A percentile compares a stretch with the other conserved stretches of the same genome.
These are phyloP conservation scores for Poecilia velifera DNA, from an alignment of 2,797 vertebrate species.

Conservation along the genomic window DNA sequence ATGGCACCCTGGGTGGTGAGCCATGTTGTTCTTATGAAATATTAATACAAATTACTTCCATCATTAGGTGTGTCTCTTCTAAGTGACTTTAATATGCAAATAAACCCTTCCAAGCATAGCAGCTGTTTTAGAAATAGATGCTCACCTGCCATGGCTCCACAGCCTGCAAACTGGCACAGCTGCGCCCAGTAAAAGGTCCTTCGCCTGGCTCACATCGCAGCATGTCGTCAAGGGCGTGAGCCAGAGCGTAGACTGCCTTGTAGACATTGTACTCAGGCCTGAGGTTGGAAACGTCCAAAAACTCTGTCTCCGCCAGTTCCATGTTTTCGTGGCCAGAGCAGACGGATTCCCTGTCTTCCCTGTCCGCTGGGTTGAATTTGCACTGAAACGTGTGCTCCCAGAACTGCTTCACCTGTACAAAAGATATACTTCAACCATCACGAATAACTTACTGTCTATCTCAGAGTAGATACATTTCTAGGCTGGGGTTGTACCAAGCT, in stretches of 20 bases:
- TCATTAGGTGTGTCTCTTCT: neutral
- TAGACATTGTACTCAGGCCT: slow-evolving; percentile 66
- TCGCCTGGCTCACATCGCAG: slow-evolving; percentile 63
- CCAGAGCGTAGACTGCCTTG: slow-evolving; percentile 79
- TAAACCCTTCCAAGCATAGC: neutral
- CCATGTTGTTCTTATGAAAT: neutral
- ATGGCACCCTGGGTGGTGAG: neutral
- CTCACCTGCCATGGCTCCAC: slow-evolving; percentile 79
- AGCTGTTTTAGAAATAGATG: neutral
- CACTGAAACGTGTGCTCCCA: slow-evolving; percentile 74
- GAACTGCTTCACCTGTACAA: slow-evolving; percentile 62
- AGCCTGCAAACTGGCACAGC: slow-evolving; percentile 63
- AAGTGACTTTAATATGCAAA: neutral
- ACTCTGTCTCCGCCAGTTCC: slow-evolving; percentile 37
- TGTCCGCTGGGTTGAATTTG: slow-evolving; percentile 43
- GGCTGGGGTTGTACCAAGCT: slow-evolving; percentile 33
- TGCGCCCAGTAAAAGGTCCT: slow-evolving; percentile 65
- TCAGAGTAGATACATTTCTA: neutral
- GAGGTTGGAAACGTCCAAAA: slow-evolving; percentile 68
- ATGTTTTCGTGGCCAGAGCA: slow-evolving; percentile 68
- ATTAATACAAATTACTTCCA: neutral
- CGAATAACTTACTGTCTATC: no score
- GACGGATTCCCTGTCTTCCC: slow-evolving; percentile 25
- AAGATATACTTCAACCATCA: neutral
- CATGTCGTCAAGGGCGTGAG: slow-evolving; percentile 70